A percentile compares a stretch with the other conserved stretches of the same genome.
These are phyloP conservation scores for Meleagris gallopavo DNA, from an alignment of 2,113 vertebrate species.

Conservation along the genomic window DNA sequence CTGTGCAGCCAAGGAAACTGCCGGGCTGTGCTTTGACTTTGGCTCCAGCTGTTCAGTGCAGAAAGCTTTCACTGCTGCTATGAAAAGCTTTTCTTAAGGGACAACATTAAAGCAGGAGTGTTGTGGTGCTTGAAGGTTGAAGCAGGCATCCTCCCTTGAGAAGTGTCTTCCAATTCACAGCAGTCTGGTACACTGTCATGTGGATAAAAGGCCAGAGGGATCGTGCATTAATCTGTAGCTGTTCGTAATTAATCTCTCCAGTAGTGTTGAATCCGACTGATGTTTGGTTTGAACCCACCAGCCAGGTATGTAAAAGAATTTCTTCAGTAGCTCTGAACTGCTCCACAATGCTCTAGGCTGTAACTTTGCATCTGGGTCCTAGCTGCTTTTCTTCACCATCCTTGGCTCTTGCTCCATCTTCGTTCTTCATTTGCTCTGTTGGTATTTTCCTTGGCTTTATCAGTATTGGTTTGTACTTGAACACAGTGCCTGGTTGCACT, in stretches of 20 bases:
- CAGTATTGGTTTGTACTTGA: not conserved
- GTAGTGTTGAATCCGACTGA: not conserved
- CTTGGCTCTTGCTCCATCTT: not conserved
- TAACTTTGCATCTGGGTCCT: not conserved
- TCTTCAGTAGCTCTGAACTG: not conserved
- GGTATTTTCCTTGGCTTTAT: not conserved
- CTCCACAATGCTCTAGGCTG: not conserved
- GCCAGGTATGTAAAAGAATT: not conserved
- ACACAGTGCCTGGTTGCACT: not conserved
- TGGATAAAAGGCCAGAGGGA: conserved; percentile 7
- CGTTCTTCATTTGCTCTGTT: not conserved
- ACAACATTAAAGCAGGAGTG: conserved; percentile 15
- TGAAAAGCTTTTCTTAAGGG: conserved; percentile 52
- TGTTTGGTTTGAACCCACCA: not conserved
- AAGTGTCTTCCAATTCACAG: not conserved
- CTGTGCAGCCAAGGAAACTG: conserved; percentile 37
- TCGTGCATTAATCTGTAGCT: not conserved
- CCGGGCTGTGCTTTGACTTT: conserved; percentile 57
- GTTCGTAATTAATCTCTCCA: not conserved
- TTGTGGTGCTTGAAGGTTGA: conserved; percentile 48
- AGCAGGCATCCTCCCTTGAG: conserved; percentile 25
- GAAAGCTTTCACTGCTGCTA: conserved; percentile 40
- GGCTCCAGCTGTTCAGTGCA: conserved; percentile 55
- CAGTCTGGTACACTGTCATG: not conserved
- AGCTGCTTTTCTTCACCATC: not conserved